Percentiles rank a stretch among this genome's conserved stretches.
These are phyloP conservation scores for Apogon hyalosoma DNA, from an alignment of 2,797 vertebrate species.

Conservation along the genomic window DNA sequence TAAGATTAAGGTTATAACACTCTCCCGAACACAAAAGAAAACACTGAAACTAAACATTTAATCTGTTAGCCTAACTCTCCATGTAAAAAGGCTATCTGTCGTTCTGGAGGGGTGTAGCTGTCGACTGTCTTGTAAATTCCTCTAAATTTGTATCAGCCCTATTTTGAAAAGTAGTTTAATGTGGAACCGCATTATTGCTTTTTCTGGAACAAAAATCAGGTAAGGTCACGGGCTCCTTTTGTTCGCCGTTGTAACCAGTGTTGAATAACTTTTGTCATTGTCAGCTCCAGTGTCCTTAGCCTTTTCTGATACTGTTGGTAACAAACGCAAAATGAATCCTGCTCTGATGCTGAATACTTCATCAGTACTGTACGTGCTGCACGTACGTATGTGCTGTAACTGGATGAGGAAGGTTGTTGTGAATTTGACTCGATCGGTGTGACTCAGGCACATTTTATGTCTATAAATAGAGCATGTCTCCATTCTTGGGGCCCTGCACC, in stretches of 20 bases:
- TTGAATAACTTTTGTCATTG: conserved; percentile 9
- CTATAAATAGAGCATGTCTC: conserved; percentile 64
- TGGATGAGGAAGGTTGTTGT: conserved; percentile 18
- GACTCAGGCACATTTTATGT: conserved; percentile 35
- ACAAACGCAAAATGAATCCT: not conserved
- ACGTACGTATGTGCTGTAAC: conserved; percentile 35
- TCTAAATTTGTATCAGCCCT: too few relatives aligned
- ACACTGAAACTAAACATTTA: too few relatives aligned
- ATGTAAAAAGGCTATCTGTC: too few relatives aligned
- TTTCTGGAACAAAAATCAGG: too few relatives aligned
- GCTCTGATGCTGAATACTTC: not conserved
- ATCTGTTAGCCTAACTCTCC: too few relatives aligned
- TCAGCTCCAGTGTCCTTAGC: too few relatives aligned
- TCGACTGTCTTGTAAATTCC: too few relatives aligned
- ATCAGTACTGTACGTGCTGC: conserved; percentile 1
- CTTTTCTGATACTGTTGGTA: not conserved
- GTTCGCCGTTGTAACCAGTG: not conserved
- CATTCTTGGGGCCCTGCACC: conserved; percentile 32
- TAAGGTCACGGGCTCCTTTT: not conserved
- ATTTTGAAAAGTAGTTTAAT: too few relatives aligned
- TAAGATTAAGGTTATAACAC: too few relatives aligned
- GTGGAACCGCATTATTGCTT: too few relatives aligned
- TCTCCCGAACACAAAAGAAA: too few relatives aligned
- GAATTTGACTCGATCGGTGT: conserved; percentile 35
- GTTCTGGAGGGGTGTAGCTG: too few relatives aligned